Conservation (phyloP, 2,888 invertebrate species). For the Orchesella flavescens region DNA sequence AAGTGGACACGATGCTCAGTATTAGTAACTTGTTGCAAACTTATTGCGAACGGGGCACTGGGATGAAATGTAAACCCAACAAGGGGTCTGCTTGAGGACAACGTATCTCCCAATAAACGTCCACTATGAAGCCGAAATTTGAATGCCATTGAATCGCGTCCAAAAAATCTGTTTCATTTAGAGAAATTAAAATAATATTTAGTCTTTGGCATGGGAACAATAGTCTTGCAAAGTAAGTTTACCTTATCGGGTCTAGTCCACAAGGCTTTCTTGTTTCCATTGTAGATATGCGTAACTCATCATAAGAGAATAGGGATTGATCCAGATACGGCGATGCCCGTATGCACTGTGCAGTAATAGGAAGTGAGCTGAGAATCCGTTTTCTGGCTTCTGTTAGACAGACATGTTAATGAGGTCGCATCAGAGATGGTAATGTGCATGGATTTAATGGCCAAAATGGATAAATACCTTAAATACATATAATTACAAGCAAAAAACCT, state of each 20-base stretch:
- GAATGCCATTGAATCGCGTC: conserved; percentile 84
- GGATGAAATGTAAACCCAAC: conserved; percentile 98
- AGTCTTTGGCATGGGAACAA: background rate
- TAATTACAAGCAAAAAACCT: no score
- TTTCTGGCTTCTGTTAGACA: conserved; percentile 93
- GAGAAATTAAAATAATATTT: background rate
- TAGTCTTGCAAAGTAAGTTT: background rate
- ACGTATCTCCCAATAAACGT: conserved; percentile 78
- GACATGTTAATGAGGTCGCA: no score
- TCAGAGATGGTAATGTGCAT: no score
- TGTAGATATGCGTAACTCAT: conserved; percentile 95
- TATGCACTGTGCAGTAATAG: conserved; percentile 92
- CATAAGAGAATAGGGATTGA: conserved; percentile 91
- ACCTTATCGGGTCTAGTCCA: conserved; percentile 93
- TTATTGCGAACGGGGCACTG: conserved; percentile 95
- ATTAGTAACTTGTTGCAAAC: conserved; percentile 89
- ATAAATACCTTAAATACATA: no score
- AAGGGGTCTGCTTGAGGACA: conserved; percentile 83
- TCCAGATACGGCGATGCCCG: conserved; percentile 95
- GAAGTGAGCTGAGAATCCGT: conserved; percentile 90
- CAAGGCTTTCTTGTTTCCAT: conserved; percentile 96
- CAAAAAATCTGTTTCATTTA: conserved; percentile 82
- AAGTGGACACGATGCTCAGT: conserved; percentile 96
- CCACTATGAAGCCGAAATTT: conserved; percentile 86
- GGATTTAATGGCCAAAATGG: no score